Percentiles rank a stretch among this genome's conserved stretches.
Conservation (phyloP, 1,140 invertebrate genomes). For the Coenobita brevimanus region DNA sequence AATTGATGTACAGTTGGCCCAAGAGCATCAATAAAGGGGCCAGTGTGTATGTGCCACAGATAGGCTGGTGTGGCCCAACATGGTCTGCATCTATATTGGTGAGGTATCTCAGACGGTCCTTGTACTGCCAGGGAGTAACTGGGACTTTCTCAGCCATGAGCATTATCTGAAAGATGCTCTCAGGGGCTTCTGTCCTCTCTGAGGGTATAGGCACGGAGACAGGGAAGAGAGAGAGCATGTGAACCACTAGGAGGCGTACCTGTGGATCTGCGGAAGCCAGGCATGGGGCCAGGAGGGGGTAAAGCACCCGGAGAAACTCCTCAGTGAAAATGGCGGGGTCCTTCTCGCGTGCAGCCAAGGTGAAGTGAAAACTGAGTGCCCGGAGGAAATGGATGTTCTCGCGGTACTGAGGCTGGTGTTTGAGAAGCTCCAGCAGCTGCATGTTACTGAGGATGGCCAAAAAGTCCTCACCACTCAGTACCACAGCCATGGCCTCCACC, state of each 20-base stretch:
- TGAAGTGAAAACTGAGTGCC: slow-evolving; percentile 71
- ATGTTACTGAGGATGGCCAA: slow-evolving; percentile 69
- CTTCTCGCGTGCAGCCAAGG: slow-evolving; percentile 64
- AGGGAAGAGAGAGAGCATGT: slow-evolving; percentile 83
- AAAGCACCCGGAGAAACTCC: slow-evolving; percentile 76
- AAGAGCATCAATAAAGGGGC: slow-evolving; percentile 84
- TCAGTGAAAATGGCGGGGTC: slow-evolving; percentile 64
- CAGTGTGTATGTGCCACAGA: slow-evolving; percentile 74
- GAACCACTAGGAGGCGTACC: slow-evolving; percentile 80
- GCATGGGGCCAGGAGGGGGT: slow-evolving; percentile 76
- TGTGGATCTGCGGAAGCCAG: slow-evolving; percentile 80
- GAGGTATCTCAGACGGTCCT: slow-evolving; percentile 83
- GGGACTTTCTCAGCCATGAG: slow-evolving; percentile 81
- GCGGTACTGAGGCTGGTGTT: slow-evolving; percentile 57
- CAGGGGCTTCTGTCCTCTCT: slow-evolving; percentile 72
- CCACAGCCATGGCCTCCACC: slow-evolving; percentile 78
- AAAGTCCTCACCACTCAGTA: slow-evolving; percentile 75
- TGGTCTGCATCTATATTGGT: slow-evolving; percentile 79
- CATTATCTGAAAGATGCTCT: slow-evolving; percentile 80
- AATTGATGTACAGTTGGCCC: slow-evolving; percentile 89
- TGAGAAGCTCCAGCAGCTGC: slow-evolving; percentile 70
- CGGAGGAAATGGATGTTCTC: slow-evolving; percentile 70
- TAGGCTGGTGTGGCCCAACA: slow-evolving; percentile 71
- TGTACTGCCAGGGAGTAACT: slow-evolving; percentile 82
- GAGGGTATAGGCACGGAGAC: slow-evolving; percentile 71